Evolutionary conservation across 2,797 vertebrate genomes (phyloP).

Genomic region (Pteronotus mesoamericanus): DNA sequence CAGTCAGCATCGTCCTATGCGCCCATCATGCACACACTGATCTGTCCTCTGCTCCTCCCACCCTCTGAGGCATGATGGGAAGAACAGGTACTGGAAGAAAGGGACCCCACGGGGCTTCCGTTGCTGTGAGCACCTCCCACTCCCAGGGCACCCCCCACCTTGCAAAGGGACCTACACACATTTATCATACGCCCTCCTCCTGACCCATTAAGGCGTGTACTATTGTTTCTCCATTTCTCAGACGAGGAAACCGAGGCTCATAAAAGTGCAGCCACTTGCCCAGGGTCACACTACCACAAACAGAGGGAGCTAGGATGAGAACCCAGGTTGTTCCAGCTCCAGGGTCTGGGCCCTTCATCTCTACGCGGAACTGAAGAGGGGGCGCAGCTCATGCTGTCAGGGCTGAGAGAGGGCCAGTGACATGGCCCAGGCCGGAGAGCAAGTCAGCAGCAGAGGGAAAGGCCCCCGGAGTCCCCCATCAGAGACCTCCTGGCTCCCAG

Average conservation of each 20-base stretch:
- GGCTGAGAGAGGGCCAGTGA: neutral
- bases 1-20: accelerated
- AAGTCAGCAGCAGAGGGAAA: neutral
- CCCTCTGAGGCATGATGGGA: neutral
- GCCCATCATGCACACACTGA: neutral
- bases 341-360: too few species aligned
- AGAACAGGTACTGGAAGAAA: neutral
- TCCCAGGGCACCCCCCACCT: neutral
- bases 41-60: neutral
- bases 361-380: neutral
- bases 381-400: accelerated
- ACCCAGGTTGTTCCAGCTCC: neutral
- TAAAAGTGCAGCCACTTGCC: neutral
- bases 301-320: neutral
- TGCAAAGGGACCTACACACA: accelerated
- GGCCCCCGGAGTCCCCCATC: neutral
- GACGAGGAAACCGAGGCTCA: neutral
- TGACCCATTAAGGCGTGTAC: accelerated
- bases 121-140: neutral
- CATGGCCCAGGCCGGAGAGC: accelerated
- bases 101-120: accelerated
- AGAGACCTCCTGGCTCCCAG: neutral
- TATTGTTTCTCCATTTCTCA: neutral
- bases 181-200: neutral
- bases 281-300: neutral